Evolutionary conservation across 1,140 invertebrate species (phyloP).

Genomic region (Dolichoris vasculosae): DNA sequence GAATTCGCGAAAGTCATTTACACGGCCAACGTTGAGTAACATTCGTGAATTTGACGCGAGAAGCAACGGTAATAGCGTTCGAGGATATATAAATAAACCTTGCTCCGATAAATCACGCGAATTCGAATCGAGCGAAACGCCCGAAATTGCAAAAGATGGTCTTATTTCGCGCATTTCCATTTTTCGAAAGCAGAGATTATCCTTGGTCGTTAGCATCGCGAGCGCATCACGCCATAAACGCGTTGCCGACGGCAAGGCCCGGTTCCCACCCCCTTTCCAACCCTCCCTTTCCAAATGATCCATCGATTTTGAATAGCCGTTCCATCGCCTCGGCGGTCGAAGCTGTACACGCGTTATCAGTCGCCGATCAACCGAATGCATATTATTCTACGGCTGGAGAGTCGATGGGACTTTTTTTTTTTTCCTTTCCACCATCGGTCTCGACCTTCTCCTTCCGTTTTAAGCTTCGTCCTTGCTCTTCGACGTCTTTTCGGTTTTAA

Average conservation of each 20-base stretch:
- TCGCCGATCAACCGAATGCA: conserved; percentile 68
- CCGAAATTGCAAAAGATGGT: not conserved
- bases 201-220: not conserved
- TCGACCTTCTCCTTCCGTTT: no score
- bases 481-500: no score
- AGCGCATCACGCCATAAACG: not conserved
- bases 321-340: conserved; percentile 67
- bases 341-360: conserved; percentile 72
- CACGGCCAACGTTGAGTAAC: no score
- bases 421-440: no score
- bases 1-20: no score
- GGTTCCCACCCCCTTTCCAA: not conserved
- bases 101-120: no score
- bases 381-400: conserved; percentile 67
- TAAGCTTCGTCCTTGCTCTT: no score
- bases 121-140: not conserved
- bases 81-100: no score
- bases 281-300: conserved; percentile 63
- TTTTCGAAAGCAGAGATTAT: not conserved
- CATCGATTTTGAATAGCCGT: conserved; percentile 72
- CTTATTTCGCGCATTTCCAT: not conserved
- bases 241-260: not conserved
- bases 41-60: no score
- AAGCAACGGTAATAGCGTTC: no score
- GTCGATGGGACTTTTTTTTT: no score